These are phyloP conservation scores for Synchiropus splendidus DNA, from an alignment of 2,113 vertebrate species.

Conservation along the genomic window DNA sequence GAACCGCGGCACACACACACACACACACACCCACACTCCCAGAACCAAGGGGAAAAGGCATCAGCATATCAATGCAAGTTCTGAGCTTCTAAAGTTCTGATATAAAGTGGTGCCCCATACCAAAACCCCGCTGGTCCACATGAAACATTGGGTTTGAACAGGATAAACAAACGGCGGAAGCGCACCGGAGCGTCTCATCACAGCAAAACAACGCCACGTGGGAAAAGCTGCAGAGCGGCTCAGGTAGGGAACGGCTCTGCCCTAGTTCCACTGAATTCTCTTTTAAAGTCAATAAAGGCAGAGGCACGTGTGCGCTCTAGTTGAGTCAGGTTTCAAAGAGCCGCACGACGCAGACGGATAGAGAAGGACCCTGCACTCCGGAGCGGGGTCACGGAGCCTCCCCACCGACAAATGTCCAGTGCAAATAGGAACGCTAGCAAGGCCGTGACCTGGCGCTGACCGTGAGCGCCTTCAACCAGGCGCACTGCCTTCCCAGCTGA, in stretches of 20 bases:
- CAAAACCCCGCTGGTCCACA: conserved; percentile 17
- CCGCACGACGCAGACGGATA: too few relatives aligned
- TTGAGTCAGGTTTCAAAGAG: too few relatives aligned
- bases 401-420: too few relatives aligned
- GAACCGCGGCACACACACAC: background rate
- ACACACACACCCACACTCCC: conserved; percentile 11
- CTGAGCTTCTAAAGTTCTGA: background rate
- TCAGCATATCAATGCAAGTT: conserved; percentile 33
- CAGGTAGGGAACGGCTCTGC: conserved; percentile 11
- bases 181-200: conserved; percentile 14
- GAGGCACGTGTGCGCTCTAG: background rate
- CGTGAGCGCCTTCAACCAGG: too few relatives aligned
- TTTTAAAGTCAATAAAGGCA: conserved; percentile 12
- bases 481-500: too few relatives aligned
- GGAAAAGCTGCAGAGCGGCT: conserved; percentile 12
- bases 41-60: conserved; percentile 25
- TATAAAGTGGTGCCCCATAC: conserved; percentile 20
- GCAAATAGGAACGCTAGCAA: too few relatives aligned
- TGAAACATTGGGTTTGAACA: conserved; percentile 24
- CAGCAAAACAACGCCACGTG: conserved; percentile 19
- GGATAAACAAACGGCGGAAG: conserved; percentile 19
- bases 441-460: too few relatives aligned
- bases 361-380: too few relatives aligned
- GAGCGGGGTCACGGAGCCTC: too few relatives aligned
- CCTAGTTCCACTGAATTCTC: conserved; percentile 7